phyloP scores from a whole-genome alignment of 2,888 invertebrate genomes.

The Trilocha varians region DNA sequence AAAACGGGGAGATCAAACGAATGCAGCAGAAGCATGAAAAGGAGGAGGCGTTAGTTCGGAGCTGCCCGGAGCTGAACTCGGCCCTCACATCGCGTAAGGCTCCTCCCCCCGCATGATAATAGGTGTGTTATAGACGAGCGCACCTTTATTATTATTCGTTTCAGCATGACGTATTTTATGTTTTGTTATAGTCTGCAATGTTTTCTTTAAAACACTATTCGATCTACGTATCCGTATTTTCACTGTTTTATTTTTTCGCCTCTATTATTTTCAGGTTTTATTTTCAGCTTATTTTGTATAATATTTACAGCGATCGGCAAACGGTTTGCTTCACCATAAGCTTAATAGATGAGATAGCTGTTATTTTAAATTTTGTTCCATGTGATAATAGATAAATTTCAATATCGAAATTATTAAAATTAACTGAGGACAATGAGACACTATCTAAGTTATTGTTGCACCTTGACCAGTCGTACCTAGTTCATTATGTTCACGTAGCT shows the following conservation, averaged over 20 bases:
- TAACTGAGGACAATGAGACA: too few species aligned
- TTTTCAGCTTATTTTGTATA: too few species aligned
- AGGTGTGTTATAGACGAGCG: slow-evolving; percentile 56
- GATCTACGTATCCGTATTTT: not conserved
- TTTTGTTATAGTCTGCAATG: slow-evolving; percentile 7
- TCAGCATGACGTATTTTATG: slow-evolving; percentile 33
- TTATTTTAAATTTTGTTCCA: too few species aligned
- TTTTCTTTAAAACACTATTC: not conserved
- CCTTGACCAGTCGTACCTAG: too few species aligned
- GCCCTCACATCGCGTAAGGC: slow-evolving; percentile 43
- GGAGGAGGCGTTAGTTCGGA: slow-evolving; percentile 25
- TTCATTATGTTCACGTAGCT: too few species aligned
- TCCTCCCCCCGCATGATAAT: slow-evolving; percentile 55
- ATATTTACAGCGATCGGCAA: too few species aligned
- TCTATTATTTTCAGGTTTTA: slow-evolving; percentile 14
- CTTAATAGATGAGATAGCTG: too few species aligned
- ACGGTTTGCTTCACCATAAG: too few species aligned
- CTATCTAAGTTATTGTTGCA: too few species aligned
- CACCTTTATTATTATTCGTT: slow-evolving; percentile 26
- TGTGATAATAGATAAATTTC: too few species aligned
- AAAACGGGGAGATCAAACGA: slow-evolving; percentile 21
- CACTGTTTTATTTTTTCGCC: not conserved
- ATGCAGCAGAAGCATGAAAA: slow-evolving; percentile 1
- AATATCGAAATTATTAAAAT: too few species aligned
- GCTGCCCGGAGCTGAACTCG: slow-evolving; percentile 41